Base-by-base conservation (phyloP, 2,888 invertebrate genomes). In the Brachyopa scutellaris region DNA sequence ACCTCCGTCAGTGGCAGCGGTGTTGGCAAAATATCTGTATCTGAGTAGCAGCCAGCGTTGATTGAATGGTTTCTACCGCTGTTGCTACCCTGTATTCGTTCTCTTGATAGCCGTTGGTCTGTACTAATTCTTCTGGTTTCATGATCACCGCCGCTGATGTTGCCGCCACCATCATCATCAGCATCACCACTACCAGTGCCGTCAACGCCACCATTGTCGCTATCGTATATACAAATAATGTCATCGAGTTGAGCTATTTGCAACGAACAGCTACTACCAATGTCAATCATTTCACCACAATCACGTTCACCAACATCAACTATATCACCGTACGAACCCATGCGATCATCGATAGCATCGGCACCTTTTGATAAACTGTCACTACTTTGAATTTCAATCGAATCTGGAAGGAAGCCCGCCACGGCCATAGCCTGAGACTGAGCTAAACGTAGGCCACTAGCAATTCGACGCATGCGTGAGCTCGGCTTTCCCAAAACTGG, bases 341-440 rank as follows among this genome's bases (percentile, higher is more conserved):
- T 62, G 1, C 1, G 42, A 40, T 67, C 62, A 40, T 45, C 72
- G 17, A 42, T 17, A 26, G 9, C 42, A 51, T 36, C 38, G 62
- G 29, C 13, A 51, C 8, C 42, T 5, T 11, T 31, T 29, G 42
- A 17, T 6, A 42, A 29, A 17, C 29, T 57, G 23, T 15, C 11
- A 4, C 23, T 7, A 13, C 19, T 53, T 21, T 33, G 53, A 47
- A 67, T 26, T 42, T 83, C 72, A 31, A 84, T 69, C 2, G 74
- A 69, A 47, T 92, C 92, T 57, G 93, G 93, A 87, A 93, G 90
- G 89, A 94, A 93, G 84, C 94, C 94, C 83, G 94, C 93, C 82
- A 93, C 93, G 80, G 94, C 94, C 92, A 95, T 94, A 74, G 94
- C 94, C 91, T 94, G 93, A 64, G 93, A 92, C 90, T 94, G 94